Percentiles rank a stretch among this genome's conserved stretches.
phyloP scores from a whole-genome alignment of 2,113 vertebrate species.

The Cebus imitator region DNA sequence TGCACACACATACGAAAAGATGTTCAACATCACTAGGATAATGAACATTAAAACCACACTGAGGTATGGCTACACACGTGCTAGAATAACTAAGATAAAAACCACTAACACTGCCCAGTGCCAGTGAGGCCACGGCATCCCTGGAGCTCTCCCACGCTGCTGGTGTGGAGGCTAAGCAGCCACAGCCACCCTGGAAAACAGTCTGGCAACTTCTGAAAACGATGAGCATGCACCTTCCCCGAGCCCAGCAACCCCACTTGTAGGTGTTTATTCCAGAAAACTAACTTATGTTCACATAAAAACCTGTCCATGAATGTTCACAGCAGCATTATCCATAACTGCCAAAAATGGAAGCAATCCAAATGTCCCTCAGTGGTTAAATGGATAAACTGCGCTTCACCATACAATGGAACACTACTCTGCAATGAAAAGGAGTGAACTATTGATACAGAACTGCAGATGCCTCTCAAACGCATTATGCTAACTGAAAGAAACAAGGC shows the following conservation, averaged over 20 bases:
- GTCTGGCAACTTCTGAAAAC: background rate
- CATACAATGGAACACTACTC: background rate
- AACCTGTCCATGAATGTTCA: background rate
- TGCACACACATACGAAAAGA: background rate
- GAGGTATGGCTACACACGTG: background rate
- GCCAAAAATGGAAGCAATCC: background rate
- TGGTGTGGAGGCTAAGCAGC: background rate
- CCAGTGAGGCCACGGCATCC: no score
- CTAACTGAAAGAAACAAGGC: background rate
- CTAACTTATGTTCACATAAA: background rate
- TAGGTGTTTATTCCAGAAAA: background rate
- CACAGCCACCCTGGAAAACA: background rate
- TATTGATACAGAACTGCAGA: background rate
- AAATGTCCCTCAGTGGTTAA: background rate
- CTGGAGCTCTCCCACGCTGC: background rate
- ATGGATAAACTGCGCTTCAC: background rate
- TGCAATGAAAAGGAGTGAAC: background rate
- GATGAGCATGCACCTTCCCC: background rate
- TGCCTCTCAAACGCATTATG: background rate
- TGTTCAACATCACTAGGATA: background rate
- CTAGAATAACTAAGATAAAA: background rate
- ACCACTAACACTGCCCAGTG: background rate
- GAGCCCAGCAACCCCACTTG: background rate
- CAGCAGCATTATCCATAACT: background rate
- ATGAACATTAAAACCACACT: background rate